Percentiles rank a stretch among this genome's conserved stretches.
Conservation (phyloP, 2,888 invertebrate species). For the Eurois occulta region DNA sequence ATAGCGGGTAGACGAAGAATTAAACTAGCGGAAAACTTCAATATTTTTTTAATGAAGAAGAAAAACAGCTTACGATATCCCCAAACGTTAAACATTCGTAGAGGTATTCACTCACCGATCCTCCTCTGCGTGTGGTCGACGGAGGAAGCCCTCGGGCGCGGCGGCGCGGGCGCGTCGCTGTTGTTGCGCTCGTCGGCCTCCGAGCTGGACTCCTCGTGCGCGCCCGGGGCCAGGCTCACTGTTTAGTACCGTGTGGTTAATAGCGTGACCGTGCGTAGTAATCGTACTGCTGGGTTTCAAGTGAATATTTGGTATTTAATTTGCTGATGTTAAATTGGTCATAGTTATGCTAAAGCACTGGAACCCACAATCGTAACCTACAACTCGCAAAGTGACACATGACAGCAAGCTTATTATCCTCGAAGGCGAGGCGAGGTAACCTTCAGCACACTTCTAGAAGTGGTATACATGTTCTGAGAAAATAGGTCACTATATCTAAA, state of each 20-base stretch:
- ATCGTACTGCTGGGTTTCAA: not conserved
- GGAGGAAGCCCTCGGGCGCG: conserved; percentile 92
- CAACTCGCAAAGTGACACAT: not conserved
- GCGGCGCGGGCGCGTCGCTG: conserved; percentile 84
- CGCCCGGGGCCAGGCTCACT: conserved; percentile 93
- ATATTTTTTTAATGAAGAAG: not conserved
- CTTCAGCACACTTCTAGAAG: not conserved
- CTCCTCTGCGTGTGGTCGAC: conserved; percentile 91
- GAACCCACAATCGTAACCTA: not conserved
- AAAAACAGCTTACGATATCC: not conserved
- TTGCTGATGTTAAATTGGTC: not conserved
- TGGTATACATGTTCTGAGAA: no score
- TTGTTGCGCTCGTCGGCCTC: conserved; percentile 89
- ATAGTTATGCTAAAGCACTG: not conserved
- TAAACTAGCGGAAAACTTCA: not conserved
- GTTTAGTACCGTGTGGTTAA: conserved; percentile 62
- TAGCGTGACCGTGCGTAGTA: conserved; percentile 27
- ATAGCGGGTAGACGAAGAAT: not conserved
- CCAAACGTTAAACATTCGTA: not conserved
- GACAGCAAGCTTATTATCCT: not conserved
- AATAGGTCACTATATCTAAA: no score
- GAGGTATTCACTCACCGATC: conserved; percentile 76
- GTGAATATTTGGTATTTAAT: conserved; percentile 14
- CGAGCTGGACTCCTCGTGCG: conserved; percentile 95
- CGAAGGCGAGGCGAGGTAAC: not conserved